phyloP scores from a whole-genome alignment of 2,113 vertebrate species.

The Gasterosteus aculeatus region DNA sequence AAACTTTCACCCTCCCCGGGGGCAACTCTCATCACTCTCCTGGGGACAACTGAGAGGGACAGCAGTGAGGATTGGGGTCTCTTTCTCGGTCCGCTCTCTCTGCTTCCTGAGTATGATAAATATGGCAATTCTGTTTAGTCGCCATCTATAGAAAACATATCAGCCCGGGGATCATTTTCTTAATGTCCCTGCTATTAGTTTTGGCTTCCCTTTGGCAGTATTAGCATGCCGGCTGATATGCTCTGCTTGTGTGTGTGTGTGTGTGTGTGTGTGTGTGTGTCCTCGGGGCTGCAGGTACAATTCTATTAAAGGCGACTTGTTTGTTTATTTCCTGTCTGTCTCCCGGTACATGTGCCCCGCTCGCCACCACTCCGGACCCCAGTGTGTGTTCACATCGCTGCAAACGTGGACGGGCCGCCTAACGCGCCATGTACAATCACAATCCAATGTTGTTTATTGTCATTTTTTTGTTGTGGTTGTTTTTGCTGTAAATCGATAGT shows the following conservation, averaged over 20 bases:
- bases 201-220: conserved; percentile 78
- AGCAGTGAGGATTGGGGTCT: conserved; percentile 25
- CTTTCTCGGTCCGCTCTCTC: conserved; percentile 38
- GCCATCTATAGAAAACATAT: conserved; percentile 81
- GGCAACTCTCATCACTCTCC: conserved; percentile 74
- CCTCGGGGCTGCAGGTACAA: conserved; percentile 75
- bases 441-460: conserved; percentile 48
- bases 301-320: conserved; percentile 75
- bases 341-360: conserved; percentile 49
- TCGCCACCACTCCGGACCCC: conserved; percentile 8
- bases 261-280: conserved; percentile 54
- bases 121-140: conserved; percentile 81
- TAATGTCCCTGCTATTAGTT: conserved; percentile 82
- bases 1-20: conserved; percentile 44
- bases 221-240: conserved; percentile 76
- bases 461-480: conserved; percentile 26
- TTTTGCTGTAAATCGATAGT: conserved; percentile 59
- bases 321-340: conserved; percentile 76
- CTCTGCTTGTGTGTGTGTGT: conserved; percentile 62
- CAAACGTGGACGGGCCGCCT: conserved; percentile 36
- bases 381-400: conserved; percentile 31
- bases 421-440: conserved; percentile 26
- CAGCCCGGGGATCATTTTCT: conserved; percentile 80
- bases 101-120: conserved; percentile 80
- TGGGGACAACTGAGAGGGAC: conserved; percentile 71